Base-by-base conservation (phyloP, 2,113 vertebrate species). In the Centropus bengalensis region DNA sequence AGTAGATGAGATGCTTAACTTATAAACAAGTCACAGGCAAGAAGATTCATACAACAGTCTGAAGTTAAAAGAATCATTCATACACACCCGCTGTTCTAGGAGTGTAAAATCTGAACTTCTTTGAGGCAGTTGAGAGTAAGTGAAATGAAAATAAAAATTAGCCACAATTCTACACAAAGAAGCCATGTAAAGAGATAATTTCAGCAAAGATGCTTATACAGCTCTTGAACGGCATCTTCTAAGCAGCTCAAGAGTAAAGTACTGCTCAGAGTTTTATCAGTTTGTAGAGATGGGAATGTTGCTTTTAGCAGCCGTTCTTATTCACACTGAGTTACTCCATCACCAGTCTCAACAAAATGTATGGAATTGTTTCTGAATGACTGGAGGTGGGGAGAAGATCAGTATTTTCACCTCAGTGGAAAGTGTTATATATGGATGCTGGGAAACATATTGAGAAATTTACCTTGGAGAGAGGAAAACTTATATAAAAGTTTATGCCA, bases 1-100 rank as follows among this genome's bases (percentile, higher is more conserved):
- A 47, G 62, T 54, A 30, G 82, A 54, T 91, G 82, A 85, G 63
- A 77, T 79, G 44, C 85, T 83, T 95, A 84, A 89, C 86, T 94
- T 77, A 49, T 6, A 55, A 47, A 87, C 54, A 89, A 84, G 62
- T 76, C 5, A 2, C 63, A 64, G 45, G 74, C 83, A 93, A 66
- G 81, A 73, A 69, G 67, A 59, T 3, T 84, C 63, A 24, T 74
- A 28, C 71, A 91, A n/a, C 63, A 63, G 24, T 91, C 77, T 45
- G 38, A 93, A 92, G 54, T 62, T 58, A 66, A 74, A 80, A 47
- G 47, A 60, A 56, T 84, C 51, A 76, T 89, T 94, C 38, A 56
- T 74, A 55, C 27, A 20, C 59, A 59, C 66, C 54, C 51, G 44
- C 23, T 4, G 3, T 82, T 94, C 42, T 77, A 14, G 42, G 40